These are phyloP conservation scores for Timandra comae DNA, from an alignment of 2,888 invertebrate genomes.

Conservation along the genomic window DNA sequence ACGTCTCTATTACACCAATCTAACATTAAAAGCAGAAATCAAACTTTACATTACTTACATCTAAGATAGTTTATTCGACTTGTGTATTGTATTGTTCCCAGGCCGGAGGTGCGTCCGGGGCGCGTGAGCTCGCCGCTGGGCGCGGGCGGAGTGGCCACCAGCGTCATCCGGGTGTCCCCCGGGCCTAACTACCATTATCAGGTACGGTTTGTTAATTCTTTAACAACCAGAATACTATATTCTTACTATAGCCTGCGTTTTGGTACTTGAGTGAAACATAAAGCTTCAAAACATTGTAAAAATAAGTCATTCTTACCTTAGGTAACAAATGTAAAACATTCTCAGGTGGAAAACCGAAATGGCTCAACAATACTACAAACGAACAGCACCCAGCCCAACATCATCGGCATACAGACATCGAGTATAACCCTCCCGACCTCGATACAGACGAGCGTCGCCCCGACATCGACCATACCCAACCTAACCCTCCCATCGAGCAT, in stretches of 20 bases:
- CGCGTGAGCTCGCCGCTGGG: constrained; percentile 67
- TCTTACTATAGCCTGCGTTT: too few species aligned
- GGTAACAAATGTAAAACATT: too few species aligned
- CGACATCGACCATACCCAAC: constrained; percentile 42
- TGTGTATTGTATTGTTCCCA: constrained; percentile 33
- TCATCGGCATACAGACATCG: constrained; percentile 49
- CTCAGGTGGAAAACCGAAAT: constrained; percentile 62
- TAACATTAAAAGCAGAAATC: too few species aligned
- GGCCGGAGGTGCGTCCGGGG: constrained; percentile 84
- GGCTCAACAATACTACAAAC: constrained; percentile 51
- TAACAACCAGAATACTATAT: too few species aligned
- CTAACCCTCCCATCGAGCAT: constrained; percentile 50
- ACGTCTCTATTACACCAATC: too few species aligned
- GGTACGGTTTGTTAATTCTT: too few species aligned
- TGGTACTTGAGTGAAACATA: too few species aligned
- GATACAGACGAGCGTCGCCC: constrained; percentile 40
- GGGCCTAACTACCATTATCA: constrained; percentile 77
- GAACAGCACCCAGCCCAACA: constrained; percentile 42
- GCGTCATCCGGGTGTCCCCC: constrained; percentile 90
- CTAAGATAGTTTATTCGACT: too few species aligned
- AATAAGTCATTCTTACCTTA: too few species aligned
- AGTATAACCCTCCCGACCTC: constrained; percentile 39
- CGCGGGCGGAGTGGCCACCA: constrained; percentile 78
- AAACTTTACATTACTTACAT: constrained; percentile 3
- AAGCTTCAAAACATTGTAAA: too few species aligned